Evolutionary conservation across 1,140 invertebrate genomes (phyloP).

Genomic region (Sitobion miscanthi): DNA sequence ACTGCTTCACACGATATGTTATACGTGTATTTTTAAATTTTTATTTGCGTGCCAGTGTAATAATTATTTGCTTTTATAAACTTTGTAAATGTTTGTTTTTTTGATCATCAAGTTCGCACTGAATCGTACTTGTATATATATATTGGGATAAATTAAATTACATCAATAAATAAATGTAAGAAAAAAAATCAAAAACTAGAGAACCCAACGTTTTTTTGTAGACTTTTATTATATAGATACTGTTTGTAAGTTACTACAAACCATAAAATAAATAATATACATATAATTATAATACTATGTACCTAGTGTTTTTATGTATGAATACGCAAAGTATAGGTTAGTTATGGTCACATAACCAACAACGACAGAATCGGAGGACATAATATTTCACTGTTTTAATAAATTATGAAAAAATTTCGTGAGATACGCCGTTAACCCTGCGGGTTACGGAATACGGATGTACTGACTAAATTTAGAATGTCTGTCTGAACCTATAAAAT

Average conservation of each 20-base stretch:
- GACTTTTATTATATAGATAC: not conserved
- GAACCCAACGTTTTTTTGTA: not conserved
- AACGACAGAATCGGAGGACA: not conserved
- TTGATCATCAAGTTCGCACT: not conserved
- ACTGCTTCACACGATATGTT: not conserved
- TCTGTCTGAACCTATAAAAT: no score
- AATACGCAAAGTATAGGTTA: not conserved
- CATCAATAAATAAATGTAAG: not conserved
- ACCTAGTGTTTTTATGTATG: not conserved
- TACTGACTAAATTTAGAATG: no score
- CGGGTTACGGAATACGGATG: no score
- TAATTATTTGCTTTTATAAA: not conserved
- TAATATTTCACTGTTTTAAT: not conserved
- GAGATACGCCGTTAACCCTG: no score
- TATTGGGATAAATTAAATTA: not conserved
- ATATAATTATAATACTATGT: not conserved
- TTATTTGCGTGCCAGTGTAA: not conserved
- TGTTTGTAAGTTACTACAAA: not conserved
- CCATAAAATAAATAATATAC: not conserved
- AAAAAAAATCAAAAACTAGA: not conserved
- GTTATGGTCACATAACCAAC: not conserved
- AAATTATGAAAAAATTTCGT: no score
- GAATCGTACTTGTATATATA: not conserved
- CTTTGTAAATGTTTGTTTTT: not conserved
- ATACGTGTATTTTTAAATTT: not conserved